A percentile compares a stretch with the other conserved stretches of the same genome.
phyloP scores from a whole-genome alignment of 2,113 vertebrate species.

The Jaculus jaculus region DNA sequence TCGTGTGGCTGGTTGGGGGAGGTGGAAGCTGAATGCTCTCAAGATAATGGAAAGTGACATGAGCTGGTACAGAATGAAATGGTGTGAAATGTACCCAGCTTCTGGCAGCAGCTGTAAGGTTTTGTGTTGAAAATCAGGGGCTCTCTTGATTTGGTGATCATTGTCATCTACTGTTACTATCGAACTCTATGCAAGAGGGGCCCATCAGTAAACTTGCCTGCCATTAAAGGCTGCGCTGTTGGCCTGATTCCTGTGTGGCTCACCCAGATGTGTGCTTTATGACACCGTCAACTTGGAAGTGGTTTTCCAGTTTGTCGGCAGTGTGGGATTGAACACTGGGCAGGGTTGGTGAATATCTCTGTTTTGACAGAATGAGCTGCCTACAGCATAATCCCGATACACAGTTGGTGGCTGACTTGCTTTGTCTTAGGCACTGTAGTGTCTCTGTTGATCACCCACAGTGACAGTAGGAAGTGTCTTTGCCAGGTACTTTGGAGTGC shows the following conservation, averaged over 20 bases:
- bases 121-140: slow-evolving; percentile 16
- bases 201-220: background rate
- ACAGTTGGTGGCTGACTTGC: background rate
- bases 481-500: background rate
- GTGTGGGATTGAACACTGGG: background rate
- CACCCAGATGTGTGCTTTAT: background rate
- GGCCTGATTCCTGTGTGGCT: background rate
- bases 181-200: background rate
- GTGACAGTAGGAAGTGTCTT: background rate
- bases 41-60: background rate
- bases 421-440: background rate
- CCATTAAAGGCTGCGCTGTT: background rate
- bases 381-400: background rate
- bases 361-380: background rate
- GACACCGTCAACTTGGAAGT: background rate
- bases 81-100: background rate
- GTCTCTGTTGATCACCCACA: background rate
- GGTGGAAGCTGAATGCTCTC: background rate
- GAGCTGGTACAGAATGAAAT: background rate
- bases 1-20: background rate
- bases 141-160: slow-evolving; percentile 9
- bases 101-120: slow-evolving; percentile 31
- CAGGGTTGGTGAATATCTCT: background rate
- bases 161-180: background rate
- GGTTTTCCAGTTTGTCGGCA: background rate